phyloP scores from a whole-genome alignment of 1,140 invertebrate genomes.

The Scaptomyza hsui region DNA sequence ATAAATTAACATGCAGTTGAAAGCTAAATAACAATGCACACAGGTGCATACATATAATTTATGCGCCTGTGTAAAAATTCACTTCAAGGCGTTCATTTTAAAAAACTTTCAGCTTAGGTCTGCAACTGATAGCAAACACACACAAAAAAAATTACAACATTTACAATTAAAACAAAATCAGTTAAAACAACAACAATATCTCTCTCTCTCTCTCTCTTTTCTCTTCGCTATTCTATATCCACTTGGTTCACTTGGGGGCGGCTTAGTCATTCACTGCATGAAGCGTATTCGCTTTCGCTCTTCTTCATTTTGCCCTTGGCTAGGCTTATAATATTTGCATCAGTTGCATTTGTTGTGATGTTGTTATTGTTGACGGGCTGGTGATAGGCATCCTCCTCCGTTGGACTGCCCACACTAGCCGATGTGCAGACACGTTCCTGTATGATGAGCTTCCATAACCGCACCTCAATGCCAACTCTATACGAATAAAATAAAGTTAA shows the following conservation, averaged over 20 bases:
- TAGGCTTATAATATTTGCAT: conserved; percentile 22
- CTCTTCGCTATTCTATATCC: conserved; percentile 16
- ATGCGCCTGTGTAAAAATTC: conserved; percentile 32
- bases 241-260: conserved; percentile 15
- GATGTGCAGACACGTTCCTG: conserved; percentile 71
- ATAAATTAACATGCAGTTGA: conserved; percentile 72
- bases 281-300: conserved; percentile 81
- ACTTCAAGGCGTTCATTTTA: conserved; percentile 18
- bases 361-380: conserved; percentile 62
- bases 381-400: conserved; percentile 42
- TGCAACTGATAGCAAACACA: conserved; percentile 37
- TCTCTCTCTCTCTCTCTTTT: conserved; percentile 14
- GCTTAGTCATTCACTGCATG: conserved; percentile 74
- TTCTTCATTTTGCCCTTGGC: conserved; percentile 61
- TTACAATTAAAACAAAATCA: conserved; percentile 62
- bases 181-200: conserved; percentile 58
- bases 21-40: conserved; percentile 48
- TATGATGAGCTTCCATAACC: conserved; percentile 77
- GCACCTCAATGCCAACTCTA: conserved; percentile 79
- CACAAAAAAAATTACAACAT: conserved; percentile 51
- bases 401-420: conserved; percentile 58
- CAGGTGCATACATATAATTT: conserved; percentile 9
- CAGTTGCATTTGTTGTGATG: conserved; percentile 49
- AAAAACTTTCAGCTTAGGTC: conserved; percentile 30
- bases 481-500: background rate